Evolutionary conservation across 2,797 vertebrate species (phyloP).

Genomic region (Falco biarmicus): DNA sequence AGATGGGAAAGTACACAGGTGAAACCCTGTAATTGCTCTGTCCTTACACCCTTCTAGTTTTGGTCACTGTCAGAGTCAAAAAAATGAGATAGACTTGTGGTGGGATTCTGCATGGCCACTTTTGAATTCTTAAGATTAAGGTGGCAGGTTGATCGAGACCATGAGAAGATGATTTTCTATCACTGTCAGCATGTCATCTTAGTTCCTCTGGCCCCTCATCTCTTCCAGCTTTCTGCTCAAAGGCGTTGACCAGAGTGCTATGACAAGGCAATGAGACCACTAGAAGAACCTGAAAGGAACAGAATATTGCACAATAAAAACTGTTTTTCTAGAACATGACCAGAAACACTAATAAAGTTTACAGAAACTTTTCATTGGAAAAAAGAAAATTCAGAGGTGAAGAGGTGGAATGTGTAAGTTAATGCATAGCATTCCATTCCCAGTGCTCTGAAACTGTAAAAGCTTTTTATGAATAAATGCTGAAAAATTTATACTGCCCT

Average conservation of each 20-base stretch:
- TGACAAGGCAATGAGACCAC: neutral
- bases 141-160: neutral
- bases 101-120: neutral
- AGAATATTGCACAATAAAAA: neutral
- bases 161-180: neutral
- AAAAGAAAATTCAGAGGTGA: neutral
- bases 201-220: neutral
- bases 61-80: neutral
- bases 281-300: neutral
- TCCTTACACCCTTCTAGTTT: neutral
- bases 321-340: neutral
- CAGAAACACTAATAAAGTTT: neutral
- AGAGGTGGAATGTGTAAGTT: neutral
- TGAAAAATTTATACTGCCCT: slow-evolving; percentile 21
- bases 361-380: neutral
- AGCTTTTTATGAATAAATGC: neutral
- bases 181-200: neutral
- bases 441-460: neutral
- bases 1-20: accelerated
- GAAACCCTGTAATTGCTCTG: neutral
- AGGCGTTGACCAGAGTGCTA: neutral
- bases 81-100: neutral
- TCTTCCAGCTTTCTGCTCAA: neutral
- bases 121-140: neutral
- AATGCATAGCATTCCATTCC: neutral